Evolutionary conservation across 2,797 vertebrate species (phyloP).

Genomic region (Ptychobarbus kaznakovi): DNA sequence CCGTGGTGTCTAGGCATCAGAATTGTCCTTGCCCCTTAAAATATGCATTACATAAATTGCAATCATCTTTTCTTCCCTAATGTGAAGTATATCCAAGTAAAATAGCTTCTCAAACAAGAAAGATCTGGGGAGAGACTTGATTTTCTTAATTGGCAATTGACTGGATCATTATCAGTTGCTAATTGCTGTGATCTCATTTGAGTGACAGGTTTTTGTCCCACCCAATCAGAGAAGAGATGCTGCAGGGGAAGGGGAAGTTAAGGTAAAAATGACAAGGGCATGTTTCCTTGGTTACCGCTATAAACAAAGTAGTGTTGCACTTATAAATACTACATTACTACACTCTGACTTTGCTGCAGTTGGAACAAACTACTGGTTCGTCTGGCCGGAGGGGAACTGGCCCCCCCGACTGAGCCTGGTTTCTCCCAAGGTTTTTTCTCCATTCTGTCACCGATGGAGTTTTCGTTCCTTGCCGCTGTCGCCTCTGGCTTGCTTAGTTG

Average conservation of each 20-base stretch:
- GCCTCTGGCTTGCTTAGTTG: no score
- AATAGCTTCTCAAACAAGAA: background rate
- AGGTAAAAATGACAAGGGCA: background rate
- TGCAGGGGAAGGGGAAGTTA: background rate
- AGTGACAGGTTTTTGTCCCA: background rate
- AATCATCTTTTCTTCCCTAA: background rate
- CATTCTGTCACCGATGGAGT: no score
- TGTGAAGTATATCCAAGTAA: background rate
- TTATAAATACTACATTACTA: no score
- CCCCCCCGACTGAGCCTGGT: no score
- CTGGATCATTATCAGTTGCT: background rate
- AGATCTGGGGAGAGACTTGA: background rate
- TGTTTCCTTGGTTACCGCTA: background rate
- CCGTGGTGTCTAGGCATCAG: background rate
- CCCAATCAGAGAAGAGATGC: background rate
- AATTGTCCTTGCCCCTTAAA: background rate
- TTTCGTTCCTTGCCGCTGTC: no score
- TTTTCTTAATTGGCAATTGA: background rate
- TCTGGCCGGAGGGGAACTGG: no score
- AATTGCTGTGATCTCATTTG: background rate
- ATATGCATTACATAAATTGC: background rate
- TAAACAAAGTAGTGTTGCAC: background rate
- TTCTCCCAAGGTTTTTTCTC: no score
- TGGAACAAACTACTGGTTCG: no score
- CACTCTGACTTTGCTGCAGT: no score